Percentiles rank a stretch among this genome's conserved stretches.
Evolutionary conservation across 2,888 invertebrate genomes (phyloP).

Genomic region (Caenorhabditis afra): DNA sequence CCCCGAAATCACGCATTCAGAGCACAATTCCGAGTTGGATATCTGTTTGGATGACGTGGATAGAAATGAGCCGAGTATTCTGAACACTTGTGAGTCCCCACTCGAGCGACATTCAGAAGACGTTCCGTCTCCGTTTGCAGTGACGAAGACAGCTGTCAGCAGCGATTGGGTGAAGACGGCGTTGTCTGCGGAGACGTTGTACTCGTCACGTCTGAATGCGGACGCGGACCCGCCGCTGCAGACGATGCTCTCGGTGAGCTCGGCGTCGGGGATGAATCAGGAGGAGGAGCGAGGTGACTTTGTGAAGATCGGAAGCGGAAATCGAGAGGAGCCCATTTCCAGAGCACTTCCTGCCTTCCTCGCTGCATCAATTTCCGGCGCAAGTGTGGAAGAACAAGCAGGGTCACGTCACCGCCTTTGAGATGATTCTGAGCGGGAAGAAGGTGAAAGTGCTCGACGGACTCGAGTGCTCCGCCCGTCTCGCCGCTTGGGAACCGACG

Average conservation of each 20-base stretch:
- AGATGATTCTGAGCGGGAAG: slow-evolving; percentile 22
- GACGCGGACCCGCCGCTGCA: slow-evolving; percentile 36
- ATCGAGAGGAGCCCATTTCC: neutral
- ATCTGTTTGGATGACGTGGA: slow-evolving; percentile 36
- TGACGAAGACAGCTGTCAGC: slow-evolving; percentile 25
- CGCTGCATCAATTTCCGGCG: neutral
- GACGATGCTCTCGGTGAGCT: slow-evolving; percentile 23
- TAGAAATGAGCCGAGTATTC: slow-evolving; percentile 21
- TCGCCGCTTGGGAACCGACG: neutral
- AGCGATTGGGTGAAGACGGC: slow-evolving; percentile 29
- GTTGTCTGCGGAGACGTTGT: slow-evolving; percentile 11
- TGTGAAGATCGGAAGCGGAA: neutral
- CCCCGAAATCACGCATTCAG: neutral
- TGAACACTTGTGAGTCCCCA: slow-evolving; percentile 26
- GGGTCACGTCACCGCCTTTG: slow-evolving; percentile 17
- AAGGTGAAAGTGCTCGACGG: slow-evolving; percentile 40
- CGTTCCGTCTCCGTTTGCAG: slow-evolving; percentile 13
- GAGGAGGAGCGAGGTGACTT: neutral
- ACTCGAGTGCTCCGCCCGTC: slow-evolving; percentile 27
- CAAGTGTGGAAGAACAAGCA: slow-evolving; percentile 22
- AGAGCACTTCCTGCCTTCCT: too few species aligned
- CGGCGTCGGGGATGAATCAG: slow-evolving; percentile 24
- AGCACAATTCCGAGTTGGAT: slow-evolving; percentile 28
- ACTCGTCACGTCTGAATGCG: slow-evolving; percentile 25
- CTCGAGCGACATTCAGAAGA: too few species aligned